Evolutionary conservation across 1,140 invertebrate genomes (phyloP), one percentile per base, ranked within the genome.

Genomic region (Stenopsyche tienmushanensis): DNA sequence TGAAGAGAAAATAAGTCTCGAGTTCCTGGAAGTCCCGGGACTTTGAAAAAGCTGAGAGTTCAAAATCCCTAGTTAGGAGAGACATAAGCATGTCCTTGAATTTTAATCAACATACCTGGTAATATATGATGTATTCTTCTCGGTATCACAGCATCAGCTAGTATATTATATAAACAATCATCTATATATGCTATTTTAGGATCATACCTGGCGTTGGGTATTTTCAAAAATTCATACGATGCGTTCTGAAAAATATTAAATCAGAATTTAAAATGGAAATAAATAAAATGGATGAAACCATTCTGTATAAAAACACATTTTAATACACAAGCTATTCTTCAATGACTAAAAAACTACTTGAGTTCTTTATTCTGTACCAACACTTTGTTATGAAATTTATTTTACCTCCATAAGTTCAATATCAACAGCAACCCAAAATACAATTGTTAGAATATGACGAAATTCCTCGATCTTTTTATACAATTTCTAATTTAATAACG

Each of bases 61-160:
- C n/a, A n/a, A n/a, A n/a, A n/a, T n/a, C n/a, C n/a, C n/a, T n/a
- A n/a, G n/a, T n/a, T n/a, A n/a, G n/a, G n/a, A n/a, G n/a, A n/a
- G n/a, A n/a, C n/a, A n/a, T n/a, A n/a, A n/a, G n/a, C n/a, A n/a
- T n/a, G n/a, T n/a, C n/a, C n/a, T n/a, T n/a, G n/a, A n/a, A n/a
- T n/a, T n/a, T n/a, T n/a, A 20, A 20, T 53, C 3, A 24, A 53
- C 44, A 58, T 63, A 69, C 67, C 67, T 63, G 64, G 54, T 41
- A 49, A 25, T 18, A 58, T 24, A 45, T 34, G 29, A 25, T 66
- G 53, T 25, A 71, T 53, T 60, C 69, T 62, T 10, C 66, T 58
- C 1, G 69, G 69, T 25, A 67, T 59, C 7, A 71, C 26, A 10
- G 69, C 42, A 63, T 71, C 69, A 26, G 65, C 69, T 21, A 71